Base-by-base conservation (phyloP, 2,797 vertebrate genomes). In the Hippopotamyrus pictus region DNA sequence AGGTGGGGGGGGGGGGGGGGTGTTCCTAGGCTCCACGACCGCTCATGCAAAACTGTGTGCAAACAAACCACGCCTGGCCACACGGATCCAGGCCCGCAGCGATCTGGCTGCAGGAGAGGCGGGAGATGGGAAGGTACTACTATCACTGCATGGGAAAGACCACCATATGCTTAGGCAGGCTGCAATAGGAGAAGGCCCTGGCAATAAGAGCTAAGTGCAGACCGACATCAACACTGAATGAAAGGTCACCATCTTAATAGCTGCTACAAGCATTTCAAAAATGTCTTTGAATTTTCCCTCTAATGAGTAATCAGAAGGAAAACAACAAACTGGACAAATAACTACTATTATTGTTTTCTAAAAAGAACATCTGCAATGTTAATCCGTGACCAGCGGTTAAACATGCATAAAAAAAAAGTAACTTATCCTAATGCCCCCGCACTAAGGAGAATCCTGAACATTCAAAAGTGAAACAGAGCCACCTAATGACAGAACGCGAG, bases 401-500 rank as follows among this genome's bases (percentile, higher is more conserved):
- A 79, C 33, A 8, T 46, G 73, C 14, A 46, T 73, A 62, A 65
- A 33, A 73, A 41, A 14, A 76, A 29, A 37, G 9, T 41, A 41
- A 84, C 11, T 33, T 53, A 14, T n/a, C 25, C 11, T 73, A 86
- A 57, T n/a, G 85, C 19, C 12, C 22, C 5, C n/a, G 33, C 65
- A 54, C 51, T 44, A 87, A 59, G 57, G n/a, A 62, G 54, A 41
- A 86, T 57, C 51, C n/a, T 0, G 4, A 57, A 19, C 7, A 37
- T 65, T 57, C 86, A 29, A 79, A 87, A 46, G 62, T 69, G 44
- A 46, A 88, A 88, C 69, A 65, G 79, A 82, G 89, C 46, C 91
- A 91, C 82, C 91, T 87, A 91, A 46, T 62, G 89, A 88, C 91
- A 92, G 90, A 88, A 44, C 59, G 89, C 90, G 90, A 88, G 51